Conservation (phyloP, 2,797 vertebrate species). For the Kryptolebias ocellatus region DNA sequence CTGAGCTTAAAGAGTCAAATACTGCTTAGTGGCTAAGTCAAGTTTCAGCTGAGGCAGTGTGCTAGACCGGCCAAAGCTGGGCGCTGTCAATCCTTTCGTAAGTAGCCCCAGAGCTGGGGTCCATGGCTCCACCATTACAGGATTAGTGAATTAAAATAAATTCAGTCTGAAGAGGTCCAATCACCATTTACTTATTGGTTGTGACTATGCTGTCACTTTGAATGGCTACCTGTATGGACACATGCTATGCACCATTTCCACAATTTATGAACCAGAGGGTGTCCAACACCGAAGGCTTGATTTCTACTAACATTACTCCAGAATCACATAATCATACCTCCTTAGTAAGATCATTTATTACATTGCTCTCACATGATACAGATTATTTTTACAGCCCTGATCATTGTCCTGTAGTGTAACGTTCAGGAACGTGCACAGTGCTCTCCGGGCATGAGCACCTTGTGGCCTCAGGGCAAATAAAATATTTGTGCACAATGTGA, state of each 20-base stretch:
- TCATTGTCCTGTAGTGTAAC: background rate
- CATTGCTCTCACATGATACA: slow-evolving; percentile 1
- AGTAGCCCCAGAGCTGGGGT: slow-evolving; percentile 62
- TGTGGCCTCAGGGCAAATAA: background rate
- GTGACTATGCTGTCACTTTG: slow-evolving; percentile 78
- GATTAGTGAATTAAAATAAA: slow-evolving; percentile 87
- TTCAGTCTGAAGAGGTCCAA: slow-evolving; percentile 73
- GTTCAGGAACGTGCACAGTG: background rate
- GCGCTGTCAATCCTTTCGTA: slow-evolving; percentile 64
- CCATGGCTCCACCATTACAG: slow-evolving; percentile 78
- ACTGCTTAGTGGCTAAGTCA: slow-evolving; percentile 79
- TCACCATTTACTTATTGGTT: slow-evolving; percentile 75
- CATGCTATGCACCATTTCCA: slow-evolving; percentile 22
- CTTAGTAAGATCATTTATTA: background rate
- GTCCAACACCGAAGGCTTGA: background rate
- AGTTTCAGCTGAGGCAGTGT: slow-evolving; percentile 64
- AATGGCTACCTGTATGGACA: slow-evolving; percentile 65
- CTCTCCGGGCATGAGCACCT: background rate
- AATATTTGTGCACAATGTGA: background rate
- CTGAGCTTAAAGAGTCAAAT: slow-evolving; percentile 80
- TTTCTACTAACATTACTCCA: slow-evolving; percentile 10
- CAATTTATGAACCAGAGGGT: slow-evolving; percentile 1
- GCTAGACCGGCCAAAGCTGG: slow-evolving; percentile 58
- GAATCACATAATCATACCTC: slow-evolving; percentile 1
- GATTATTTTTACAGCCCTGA: slow-evolving; percentile 2